Evolutionary conservation across 1,140 invertebrate species (phyloP), one percentile per base, ranked within the genome.

Genomic region (Solenopsis invicta): DNA sequence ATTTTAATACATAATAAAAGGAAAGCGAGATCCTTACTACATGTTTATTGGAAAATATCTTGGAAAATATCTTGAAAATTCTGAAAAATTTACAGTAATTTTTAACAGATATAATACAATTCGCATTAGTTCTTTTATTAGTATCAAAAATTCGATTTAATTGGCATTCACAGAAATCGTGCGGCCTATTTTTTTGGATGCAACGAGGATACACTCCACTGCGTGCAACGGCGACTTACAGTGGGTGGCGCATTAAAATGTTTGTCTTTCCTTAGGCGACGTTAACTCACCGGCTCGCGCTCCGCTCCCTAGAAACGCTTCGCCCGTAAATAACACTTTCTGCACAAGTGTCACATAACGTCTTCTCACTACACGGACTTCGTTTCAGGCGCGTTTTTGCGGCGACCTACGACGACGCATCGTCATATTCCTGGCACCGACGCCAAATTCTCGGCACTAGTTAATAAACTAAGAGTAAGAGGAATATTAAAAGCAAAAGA

Each of bases 401-500:
- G 21, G 74, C 66, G 59, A 76, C 56, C 24, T 74, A 45, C 71
- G 29, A 75, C 69, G 50, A 52, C 48, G 80, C 75, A 77, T 78
- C 85, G 72, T 87, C 74, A 52, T 69, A 75, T 50, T 29, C 13
- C 59, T 75, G 76, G 72, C 80, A 64, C 50, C 50, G 85, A 54
- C 89, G 89, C 66, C 84, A 71, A 54, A 88, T 75, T 91, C 66
- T 48, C 72, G 69, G 67, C 85, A 29, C 87, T 86, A 64, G 84
- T 91, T 91, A 90, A 90, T 91, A 91, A 91, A 88, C 84, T 90
- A 89, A 86, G 45, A 81, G 41, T 64, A 48, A 81, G 24, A 61
- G 59, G 24, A 86, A 71, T 86, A 69, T 12, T 21, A 48, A 71
- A 52, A 56, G 34, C n/a, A n/a, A 67, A n/a, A 66, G 52, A 71